Conservation (phyloP, 2,888 invertebrate species). For the Helleia helle region DNA sequence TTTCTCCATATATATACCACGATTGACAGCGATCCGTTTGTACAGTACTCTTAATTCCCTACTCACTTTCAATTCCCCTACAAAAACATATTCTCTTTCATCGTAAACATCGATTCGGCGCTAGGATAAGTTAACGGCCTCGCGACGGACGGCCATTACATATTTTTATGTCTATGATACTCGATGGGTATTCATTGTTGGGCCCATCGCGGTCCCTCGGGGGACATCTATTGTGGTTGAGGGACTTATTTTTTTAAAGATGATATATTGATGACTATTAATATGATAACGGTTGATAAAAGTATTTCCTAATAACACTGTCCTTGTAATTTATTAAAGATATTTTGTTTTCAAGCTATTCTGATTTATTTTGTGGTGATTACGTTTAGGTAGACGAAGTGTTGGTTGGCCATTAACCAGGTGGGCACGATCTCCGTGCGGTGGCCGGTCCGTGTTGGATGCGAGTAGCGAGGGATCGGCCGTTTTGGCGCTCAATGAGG, state of each 20-base stretch:
- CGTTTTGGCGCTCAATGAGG: no score
- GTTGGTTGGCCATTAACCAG: no score
- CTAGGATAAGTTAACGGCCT: slow-evolving; percentile 13
- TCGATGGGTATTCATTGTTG: slow-evolving; percentile 24
- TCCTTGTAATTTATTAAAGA: no score
- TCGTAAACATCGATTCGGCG: slow-evolving; percentile 13
- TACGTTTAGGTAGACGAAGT: no score
- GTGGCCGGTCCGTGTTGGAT: no score
- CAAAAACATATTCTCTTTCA: slow-evolving; percentile 5
- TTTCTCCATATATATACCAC: neutral
- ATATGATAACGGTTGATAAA: slow-evolving; percentile 3
- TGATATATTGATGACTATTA: slow-evolving; percentile 12
- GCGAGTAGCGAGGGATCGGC: no score
- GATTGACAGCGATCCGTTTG: neutral
- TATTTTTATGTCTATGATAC: slow-evolving; percentile 46
- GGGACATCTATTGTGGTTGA: slow-evolving; percentile 20
- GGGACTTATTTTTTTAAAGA: slow-evolving; percentile 16
- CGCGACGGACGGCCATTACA: slow-evolving; percentile 39
- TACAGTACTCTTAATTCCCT: neutral
- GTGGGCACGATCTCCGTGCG: no score
- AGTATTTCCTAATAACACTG: slow-evolving; percentile 1
- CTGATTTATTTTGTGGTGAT: no score
- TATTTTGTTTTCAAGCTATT: no score
- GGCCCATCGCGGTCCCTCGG: slow-evolving; percentile 20
- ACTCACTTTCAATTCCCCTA: neutral